phyloP scores from a whole-genome alignment of 1,140 invertebrate species.

The Drosophila lacteicornis region DNA sequence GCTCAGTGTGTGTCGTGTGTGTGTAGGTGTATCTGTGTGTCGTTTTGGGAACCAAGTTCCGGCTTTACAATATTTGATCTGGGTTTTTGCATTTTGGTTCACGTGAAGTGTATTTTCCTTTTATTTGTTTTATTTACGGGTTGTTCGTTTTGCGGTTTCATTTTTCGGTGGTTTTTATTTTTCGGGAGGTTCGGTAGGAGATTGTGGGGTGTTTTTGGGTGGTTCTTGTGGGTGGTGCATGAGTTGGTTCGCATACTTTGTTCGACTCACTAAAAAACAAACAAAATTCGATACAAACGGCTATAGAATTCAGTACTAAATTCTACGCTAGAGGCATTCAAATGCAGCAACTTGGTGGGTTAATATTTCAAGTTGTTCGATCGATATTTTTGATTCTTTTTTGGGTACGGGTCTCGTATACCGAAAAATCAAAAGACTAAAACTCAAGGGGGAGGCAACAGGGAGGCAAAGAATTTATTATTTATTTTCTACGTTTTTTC shows the following conservation, averaged over 20 bases:
- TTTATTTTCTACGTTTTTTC: not conserved
- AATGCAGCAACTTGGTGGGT: slow-evolving; percentile 79
- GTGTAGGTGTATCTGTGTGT: slow-evolving; percentile 45
- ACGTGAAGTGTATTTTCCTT: slow-evolving; percentile 30
- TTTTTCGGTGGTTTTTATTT: slow-evolving; percentile 27
- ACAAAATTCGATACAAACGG: slow-evolving; percentile 84
- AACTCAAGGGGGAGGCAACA: slow-evolving; percentile 15
- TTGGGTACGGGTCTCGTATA: slow-evolving; percentile 38
- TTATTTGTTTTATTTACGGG: slow-evolving; percentile 11
- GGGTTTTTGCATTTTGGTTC: slow-evolving; percentile 45
- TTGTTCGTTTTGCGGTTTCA: slow-evolving; percentile 48
- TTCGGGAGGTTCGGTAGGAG: slow-evolving; percentile 14
- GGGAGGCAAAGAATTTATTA: slow-evolving; percentile 13
- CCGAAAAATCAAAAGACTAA: slow-evolving; percentile 31
- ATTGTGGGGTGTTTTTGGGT: slow-evolving; percentile 15
- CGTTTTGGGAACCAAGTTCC: slow-evolving; percentile 17
- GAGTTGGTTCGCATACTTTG: slow-evolving; percentile 82
- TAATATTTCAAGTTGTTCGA: slow-evolving; percentile 70
- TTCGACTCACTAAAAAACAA: slow-evolving; percentile 84
- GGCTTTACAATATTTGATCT: slow-evolving; percentile 44
- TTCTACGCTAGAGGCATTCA: slow-evolving; percentile 73
- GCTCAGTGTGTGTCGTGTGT: slow-evolving; percentile 34
- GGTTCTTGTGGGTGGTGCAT: slow-evolving; percentile 68
- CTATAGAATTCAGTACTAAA: slow-evolving; percentile 75
- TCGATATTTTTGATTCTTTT: slow-evolving; percentile 24